Base-by-base conservation (phyloP, 2,113 vertebrate species). In the Egretta garzetta region DNA sequence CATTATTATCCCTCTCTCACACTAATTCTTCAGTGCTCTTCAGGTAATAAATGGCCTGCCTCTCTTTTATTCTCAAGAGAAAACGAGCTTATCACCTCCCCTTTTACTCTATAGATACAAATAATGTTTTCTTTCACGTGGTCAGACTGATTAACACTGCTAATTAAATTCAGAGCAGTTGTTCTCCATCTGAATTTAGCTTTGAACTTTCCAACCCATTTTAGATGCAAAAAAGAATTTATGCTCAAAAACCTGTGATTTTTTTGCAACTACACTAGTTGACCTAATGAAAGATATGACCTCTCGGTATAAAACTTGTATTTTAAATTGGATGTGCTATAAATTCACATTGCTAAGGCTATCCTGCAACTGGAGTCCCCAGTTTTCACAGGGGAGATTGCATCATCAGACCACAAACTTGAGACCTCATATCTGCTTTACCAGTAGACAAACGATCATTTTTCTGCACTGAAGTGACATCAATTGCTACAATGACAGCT, bases 131-230 rank as follows among this genome's bases (percentile, higher is more conserved):
- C 27, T 93, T 87, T 75, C 18, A 24, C 49, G 39, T 79, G 28
- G 32, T 45, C 27, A 16, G n/a, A 32, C 49, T 64, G 35, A 80
- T 81, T 91, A 95, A 91, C 28, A 32, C 12, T 81, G 39, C 27
- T 79, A 81, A 89, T 79, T 93, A 84, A 75, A 94, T 82, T 93
- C 87, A 93, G 49, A 93, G 28, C 27, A 35, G 39, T 79, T 75
- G 14, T 87, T 90, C 47, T 82, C 52, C 41, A 30, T 52, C 24
- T 84, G 27, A 32, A 56, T 72, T 87, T 82, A 90, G 21, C 70
- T 88, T 75, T 91, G 47, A 93, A 94, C 39, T 68, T 85, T 91
- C 55, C 66, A 75, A 19, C 8, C 23, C 2, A 0, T 68, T 93
- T 49, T 90, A 39, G 39, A 82, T 68, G 27, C 10, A 77, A 30